Percentiles rank a stretch among this genome's conserved stretches.
phyloP scores from a whole-genome alignment of 2,113 vertebrate genomes.

The Brienomyrus brachyistius region DNA sequence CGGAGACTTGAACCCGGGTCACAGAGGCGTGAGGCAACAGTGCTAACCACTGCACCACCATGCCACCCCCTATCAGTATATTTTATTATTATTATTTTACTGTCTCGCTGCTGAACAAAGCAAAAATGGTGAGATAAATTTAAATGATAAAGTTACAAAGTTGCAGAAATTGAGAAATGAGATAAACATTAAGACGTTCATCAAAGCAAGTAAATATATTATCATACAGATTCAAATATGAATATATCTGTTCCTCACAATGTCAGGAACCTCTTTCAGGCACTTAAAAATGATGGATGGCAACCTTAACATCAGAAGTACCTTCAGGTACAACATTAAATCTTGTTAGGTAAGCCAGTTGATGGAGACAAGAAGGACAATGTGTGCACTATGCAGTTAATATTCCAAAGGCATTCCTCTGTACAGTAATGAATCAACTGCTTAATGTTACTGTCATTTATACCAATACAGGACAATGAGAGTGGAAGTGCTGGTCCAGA shows the following conservation, averaged over 20 bases:
- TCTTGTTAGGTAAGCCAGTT: neutral
- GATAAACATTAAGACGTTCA: neutral
- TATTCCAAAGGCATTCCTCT: neutral
- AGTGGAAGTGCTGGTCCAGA: neutral
- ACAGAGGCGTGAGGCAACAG: no score
- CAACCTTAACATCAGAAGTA: neutral
- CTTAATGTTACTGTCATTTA: slow-evolving; percentile 4
- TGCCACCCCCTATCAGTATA: neutral
- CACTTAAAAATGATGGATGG: neutral
- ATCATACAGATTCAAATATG: neutral
- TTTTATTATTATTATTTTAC: neutral
- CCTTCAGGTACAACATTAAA: neutral
- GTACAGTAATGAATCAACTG: neutral
- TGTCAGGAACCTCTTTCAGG: neutral
- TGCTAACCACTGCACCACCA: no score
- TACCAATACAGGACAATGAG: neutral
- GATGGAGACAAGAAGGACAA: neutral
- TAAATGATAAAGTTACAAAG: neutral
- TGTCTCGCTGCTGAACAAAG: neutral
- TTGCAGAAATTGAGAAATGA: neutral
- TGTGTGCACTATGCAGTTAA: neutral
- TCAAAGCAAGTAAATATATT: neutral
- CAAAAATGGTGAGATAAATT: neutral
- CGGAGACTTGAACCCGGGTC: no score
- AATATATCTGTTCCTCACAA: neutral